phyloP scores from a whole-genome alignment of 2,797 vertebrate species.

The Pristis pectinata region DNA sequence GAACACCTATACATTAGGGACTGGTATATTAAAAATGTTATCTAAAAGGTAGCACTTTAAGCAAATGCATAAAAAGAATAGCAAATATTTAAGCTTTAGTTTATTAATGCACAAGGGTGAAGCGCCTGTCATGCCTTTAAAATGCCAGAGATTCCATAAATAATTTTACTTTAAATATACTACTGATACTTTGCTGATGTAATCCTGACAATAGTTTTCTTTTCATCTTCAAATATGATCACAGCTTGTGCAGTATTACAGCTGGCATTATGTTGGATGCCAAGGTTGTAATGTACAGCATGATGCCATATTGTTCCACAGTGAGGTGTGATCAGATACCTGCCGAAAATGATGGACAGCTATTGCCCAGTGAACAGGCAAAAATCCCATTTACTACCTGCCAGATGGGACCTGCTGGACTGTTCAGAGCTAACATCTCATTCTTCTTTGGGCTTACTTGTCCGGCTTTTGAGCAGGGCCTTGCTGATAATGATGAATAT shows the following conservation, averaged over 20 bases:
- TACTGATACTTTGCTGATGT: neutral
- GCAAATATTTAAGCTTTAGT: constrained; percentile 11
- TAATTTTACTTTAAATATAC: constrained; percentile 33
- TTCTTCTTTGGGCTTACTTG: constrained; percentile 78
- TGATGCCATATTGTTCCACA: constrained; percentile 68
- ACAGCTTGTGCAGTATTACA: constrained; percentile 17
- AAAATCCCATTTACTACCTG: constrained; percentile 73
- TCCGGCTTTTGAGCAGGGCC: constrained; percentile 65
- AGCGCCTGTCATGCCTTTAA: neutral
- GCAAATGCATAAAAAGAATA: neutral
- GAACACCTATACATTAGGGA: neutral
- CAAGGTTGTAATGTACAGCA: constrained; percentile 52
- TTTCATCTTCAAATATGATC: constrained; percentile 14
- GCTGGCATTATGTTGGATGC: constrained; percentile 51
- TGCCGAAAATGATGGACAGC: constrained; percentile 74
- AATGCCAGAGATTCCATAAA: neutral
- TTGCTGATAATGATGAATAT: constrained; percentile 82
- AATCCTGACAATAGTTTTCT: neutral
- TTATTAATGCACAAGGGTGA: constrained; percentile 19
- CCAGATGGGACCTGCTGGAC: constrained; percentile 83
- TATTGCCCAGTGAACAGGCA: constrained; percentile 61
- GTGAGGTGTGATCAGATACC: constrained; percentile 66
- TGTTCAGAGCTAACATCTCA: constrained; percentile 76
- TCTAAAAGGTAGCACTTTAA: neutral
- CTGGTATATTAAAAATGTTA: neutral